Evolutionary conservation across 1,140 invertebrate species (phyloP).

Genomic region (Pinna nobilis): DNA sequence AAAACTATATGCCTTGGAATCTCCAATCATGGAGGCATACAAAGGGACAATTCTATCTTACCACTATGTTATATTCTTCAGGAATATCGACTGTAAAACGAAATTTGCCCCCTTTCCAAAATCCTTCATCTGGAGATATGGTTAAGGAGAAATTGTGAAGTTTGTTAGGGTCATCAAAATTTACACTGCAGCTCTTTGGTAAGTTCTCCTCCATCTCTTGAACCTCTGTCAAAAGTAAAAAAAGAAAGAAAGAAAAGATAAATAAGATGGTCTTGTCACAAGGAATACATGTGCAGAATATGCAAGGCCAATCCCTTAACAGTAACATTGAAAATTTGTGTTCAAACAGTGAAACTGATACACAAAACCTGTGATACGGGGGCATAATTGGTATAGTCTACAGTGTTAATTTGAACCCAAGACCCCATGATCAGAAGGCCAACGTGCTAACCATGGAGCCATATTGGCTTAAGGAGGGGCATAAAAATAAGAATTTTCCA

Average conservation of each 20-base stretch:
- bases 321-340: neutral
- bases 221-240: constrained; percentile 78
- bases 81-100: constrained; percentile 90
- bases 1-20: too few relatives aligned
- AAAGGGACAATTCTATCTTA: constrained; percentile 77
- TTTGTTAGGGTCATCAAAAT: constrained; percentile 88
- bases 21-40: neutral
- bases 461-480: too few relatives aligned
- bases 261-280: neutral
- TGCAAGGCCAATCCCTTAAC: neutral
- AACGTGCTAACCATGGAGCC: too few relatives aligned
- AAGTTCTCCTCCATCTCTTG: constrained; percentile 93
- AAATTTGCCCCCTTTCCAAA: constrained; percentile 91
- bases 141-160: constrained; percentile 87
- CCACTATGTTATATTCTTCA: constrained; percentile 97
- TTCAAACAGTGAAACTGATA: neutral
- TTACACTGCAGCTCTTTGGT: constrained; percentile 85
- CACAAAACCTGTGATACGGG: neutral
- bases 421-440: too few relatives aligned
- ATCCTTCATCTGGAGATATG: constrained; percentile 91
- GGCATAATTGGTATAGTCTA: too few relatives aligned
- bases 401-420: too few relatives aligned
- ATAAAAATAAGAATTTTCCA: too few relatives aligned
- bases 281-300: neutral
- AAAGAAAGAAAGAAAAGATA: neutral